These are phyloP conservation scores for Papilio aristodemus DNA, from an alignment of 1,140 invertebrate species.

Conservation along the genomic window DNA sequence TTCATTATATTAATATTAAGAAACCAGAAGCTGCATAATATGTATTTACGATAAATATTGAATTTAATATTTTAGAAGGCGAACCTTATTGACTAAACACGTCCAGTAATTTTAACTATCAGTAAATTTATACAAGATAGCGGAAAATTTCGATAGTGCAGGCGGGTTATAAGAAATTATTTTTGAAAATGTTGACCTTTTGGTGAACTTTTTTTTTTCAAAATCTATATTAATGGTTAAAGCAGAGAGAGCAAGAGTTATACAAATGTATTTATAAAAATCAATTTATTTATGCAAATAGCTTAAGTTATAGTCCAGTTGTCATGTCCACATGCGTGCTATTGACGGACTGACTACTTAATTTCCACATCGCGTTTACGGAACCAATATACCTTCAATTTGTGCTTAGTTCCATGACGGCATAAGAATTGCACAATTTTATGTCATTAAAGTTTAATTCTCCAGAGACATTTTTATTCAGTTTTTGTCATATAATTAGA, in stretches of 20 bases:
- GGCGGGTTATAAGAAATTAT: too few relatives aligned
- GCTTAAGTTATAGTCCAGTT: slow-evolving; percentile 4
- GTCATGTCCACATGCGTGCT: slow-evolving; percentile 6
- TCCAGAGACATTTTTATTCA: not conserved
- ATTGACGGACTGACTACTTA: not conserved
- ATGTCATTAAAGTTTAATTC: not conserved
- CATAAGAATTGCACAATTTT: slow-evolving; percentile 9
- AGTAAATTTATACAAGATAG: too few relatives aligned
- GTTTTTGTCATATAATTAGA: not conserved
- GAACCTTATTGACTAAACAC: too few relatives aligned
- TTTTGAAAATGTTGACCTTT: too few relatives aligned
- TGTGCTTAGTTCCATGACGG: not conserved
- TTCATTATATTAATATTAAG: not conserved
- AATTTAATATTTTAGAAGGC: too few relatives aligned
- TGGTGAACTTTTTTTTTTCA: too few relatives aligned
- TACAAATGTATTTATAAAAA: not conserved
- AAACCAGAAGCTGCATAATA: not conserved
- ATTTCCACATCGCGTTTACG: slow-evolving; percentile 11
- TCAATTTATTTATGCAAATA: slow-evolving; percentile 13
- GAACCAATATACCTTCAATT: slow-evolving; percentile 14
- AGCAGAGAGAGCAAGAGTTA: too few relatives aligned
- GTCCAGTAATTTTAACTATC: too few relatives aligned
- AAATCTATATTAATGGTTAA: too few relatives aligned
- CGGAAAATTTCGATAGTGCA: too few relatives aligned
- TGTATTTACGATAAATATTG: too few relatives aligned